A percentile compares a stretch with the other conserved stretches of the same genome.
phyloP scores from a whole-genome alignment of 2,797 vertebrate species.

The Emydoidea blandingii region DNA sequence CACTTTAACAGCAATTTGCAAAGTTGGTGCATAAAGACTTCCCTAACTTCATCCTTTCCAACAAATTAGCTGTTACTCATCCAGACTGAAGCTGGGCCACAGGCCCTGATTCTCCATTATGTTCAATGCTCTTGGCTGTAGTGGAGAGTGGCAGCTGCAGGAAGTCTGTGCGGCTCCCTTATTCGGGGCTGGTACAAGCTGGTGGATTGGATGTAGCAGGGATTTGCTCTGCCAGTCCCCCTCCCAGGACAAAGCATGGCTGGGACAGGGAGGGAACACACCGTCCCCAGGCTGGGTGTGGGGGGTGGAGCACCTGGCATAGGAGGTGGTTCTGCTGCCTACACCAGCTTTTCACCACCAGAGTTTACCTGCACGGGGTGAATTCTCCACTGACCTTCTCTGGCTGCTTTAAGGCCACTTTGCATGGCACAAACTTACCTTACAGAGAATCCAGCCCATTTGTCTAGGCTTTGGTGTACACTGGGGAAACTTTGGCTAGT shows the following conservation, averaged over 20 bases:
- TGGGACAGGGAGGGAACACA: neutral
- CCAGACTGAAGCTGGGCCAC: neutral
- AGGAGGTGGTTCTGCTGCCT: accelerated
- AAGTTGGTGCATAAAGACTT: neutral
- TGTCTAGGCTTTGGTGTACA: neutral
- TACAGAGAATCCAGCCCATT: accelerated
- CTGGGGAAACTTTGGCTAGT: neutral
- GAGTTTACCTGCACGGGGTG: accelerated
- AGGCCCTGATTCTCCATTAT: neutral
- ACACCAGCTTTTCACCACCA: neutral
- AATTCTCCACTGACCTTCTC: neutral
- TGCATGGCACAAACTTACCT: accelerated
- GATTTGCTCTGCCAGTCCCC: accelerated
- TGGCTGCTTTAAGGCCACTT: neutral
- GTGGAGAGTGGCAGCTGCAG: neutral
- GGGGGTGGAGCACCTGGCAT: accelerated
- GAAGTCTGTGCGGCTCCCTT: neutral
- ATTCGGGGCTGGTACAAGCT: accelerated
- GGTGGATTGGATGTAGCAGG: neutral
- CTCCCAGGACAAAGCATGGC: neutral
- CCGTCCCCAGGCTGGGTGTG: neutral
- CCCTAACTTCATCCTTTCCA: neutral
- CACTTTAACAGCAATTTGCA: constrained; percentile 35
- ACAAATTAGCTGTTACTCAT: neutral
- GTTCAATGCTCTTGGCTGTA: neutral